Base-by-base conservation (phyloP, 2,888 invertebrate genomes). In the Shargacucullia verbasci region DNA sequence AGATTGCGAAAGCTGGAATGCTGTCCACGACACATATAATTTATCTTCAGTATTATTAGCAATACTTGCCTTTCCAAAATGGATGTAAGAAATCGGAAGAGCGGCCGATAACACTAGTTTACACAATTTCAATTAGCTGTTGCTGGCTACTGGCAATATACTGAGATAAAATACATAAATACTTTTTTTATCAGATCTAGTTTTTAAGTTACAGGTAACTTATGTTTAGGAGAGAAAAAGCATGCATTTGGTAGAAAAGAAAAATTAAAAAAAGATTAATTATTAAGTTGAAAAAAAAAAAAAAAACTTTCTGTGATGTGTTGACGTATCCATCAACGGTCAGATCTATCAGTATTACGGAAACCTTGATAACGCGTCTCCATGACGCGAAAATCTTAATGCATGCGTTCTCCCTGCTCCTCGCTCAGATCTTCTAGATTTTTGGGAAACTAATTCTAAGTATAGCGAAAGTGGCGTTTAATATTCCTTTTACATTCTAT, bases 321-420 rank as follows among this genome's bases (percentile, higher is more conserved):
- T 40, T 40, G 0, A 3, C 12, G 25, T 8, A 27, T 40, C 25
- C 25, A 40, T 2, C 1, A 40, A 40, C 25, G 25, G 40, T 40
- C 25, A 25, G 12, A 25, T 40, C 40, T 40, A 40, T 25, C 25
- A 1, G 8, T 40, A 40, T 40, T 25, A n/a, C 40, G 25, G 40
- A 25, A 40, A 40, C 40, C 40, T 8, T 40, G 40, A 25, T 40
- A 40, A 8, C 25, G 25, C 25, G 25, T 25, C 8, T 40, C 12
- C n/a, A 40, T 40, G 25, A 40, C 25, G n/a, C 40, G 40, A 7
- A 12, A 25, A 2, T 40, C 40, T 1, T 40, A 2, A 40, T 40
- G 25, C 40, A 27, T 40, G 13, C 27, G 7, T 9, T 37, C 35
- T 13, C 13, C 35, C 13, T 35, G 35, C 40, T 39, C 25, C 3